A percentile compares a stretch with the other conserved stretches of the same genome.
phyloP scores from a whole-genome alignment of 2,797 vertebrate species.

The Crocidura indochinensis region DNA sequence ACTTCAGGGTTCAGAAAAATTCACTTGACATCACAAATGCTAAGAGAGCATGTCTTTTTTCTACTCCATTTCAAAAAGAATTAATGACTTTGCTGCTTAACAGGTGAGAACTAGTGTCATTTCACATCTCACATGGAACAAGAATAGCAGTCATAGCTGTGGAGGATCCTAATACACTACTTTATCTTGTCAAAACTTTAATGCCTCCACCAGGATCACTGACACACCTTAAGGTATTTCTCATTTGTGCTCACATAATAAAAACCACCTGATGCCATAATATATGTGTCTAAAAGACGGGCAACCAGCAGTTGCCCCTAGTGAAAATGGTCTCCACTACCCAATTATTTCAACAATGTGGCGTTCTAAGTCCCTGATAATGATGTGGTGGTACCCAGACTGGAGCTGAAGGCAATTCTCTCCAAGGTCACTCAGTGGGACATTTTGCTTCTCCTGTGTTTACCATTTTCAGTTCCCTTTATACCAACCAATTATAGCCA shows the following conservation, averaged over 20 bases:
- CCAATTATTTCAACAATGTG: conserved; percentile 84
- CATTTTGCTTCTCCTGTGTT: conserved; percentile 84
- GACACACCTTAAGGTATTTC: conserved; percentile 88
- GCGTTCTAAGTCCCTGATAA: conserved; percentile 84
- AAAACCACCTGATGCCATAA: conserved; percentile 89
- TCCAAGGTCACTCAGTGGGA: conserved; percentile 91
- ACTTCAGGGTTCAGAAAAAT: conserved; percentile 73
- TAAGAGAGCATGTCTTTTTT: conserved; percentile 74
- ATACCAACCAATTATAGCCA: conserved; percentile 91
- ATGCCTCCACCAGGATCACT: conserved; percentile 84
- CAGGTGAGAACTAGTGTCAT: conserved; percentile 82
- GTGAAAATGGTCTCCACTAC: conserved; percentile 84
- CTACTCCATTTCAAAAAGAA: conserved; percentile 70
- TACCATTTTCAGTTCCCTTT: conserved; percentile 89
- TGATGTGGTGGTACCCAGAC: conserved; percentile 87
- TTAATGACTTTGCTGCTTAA: conserved; percentile 82
- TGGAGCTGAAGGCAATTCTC: conserved; percentile 88
- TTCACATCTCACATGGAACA: conserved; percentile 87
- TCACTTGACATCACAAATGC: conserved; percentile 82
- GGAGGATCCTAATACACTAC: conserved; percentile 84
- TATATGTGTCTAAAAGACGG: conserved; percentile 85
- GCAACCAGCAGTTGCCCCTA: conserved; percentile 87
- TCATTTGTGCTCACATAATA: conserved; percentile 89
- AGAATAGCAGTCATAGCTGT: conserved; percentile 69
- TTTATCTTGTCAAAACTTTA: conserved; percentile 89